phyloP scores from a whole-genome alignment of 2,113 vertebrate species.

The Dromas ardeola region DNA sequence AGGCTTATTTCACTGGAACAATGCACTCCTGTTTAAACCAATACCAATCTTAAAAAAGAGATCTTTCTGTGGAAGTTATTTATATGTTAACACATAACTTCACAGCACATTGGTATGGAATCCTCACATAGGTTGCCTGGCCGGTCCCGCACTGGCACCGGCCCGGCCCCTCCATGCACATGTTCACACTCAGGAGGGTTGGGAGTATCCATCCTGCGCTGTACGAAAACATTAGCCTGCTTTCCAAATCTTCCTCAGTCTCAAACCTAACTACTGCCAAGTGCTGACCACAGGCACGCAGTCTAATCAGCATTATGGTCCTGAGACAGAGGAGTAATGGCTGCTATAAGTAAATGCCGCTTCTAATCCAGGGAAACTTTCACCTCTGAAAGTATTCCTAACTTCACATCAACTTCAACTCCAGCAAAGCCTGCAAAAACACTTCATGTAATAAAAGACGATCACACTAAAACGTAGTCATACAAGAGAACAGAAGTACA shows the following conservation, averaged over 20 bases:
- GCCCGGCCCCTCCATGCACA: not conserved
- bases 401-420: not conserved
- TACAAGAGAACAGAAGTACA: not conserved
- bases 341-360: not conserved
- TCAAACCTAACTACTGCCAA: not conserved
- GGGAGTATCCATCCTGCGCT: not conserved
- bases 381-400: not conserved
- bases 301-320: not conserved
- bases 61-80: not conserved
- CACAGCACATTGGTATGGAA: not conserved
- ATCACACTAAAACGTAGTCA: not conserved
- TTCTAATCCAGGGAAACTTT: not conserved
- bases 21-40: slow-evolving; percentile 19
- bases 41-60: not conserved
- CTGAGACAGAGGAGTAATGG: not conserved
- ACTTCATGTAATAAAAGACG: not conserved
- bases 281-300: slow-evolving; percentile 22
- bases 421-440: not conserved
- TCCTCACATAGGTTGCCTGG: not conserved
- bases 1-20: slow-evolving; percentile 25
- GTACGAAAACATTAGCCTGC: not conserved
- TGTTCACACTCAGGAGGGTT: not conserved
- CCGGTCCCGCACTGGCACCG: not conserved
- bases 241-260: not conserved
- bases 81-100: slow-evolving; percentile 26